phyloP scores from a whole-genome alignment of 1,140 invertebrate genomes.

The Metaphire vulgaris region DNA sequence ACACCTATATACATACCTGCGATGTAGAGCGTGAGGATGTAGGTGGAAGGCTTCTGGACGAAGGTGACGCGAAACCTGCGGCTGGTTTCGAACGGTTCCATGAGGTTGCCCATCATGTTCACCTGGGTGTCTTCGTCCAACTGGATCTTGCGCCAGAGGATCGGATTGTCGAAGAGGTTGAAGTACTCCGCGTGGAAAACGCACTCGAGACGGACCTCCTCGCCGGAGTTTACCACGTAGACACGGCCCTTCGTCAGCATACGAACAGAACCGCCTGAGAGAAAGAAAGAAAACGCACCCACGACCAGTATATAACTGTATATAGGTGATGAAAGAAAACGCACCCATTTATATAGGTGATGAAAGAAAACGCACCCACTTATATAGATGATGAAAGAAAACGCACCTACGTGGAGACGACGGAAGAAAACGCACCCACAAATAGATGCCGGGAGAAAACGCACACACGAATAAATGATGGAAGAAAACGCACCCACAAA shows the following conservation, averaged over 20 bases:
- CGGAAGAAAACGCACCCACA: too few relatives aligned
- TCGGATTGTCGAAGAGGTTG: conserved; percentile 19
- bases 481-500: too few relatives aligned
- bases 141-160: conserved; percentile 17
- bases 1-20: background rate
- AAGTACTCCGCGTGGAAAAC: conserved; percentile 6
- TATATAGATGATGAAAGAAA: too few relatives aligned
- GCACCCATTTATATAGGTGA: too few relatives aligned
- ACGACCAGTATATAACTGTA: too few relatives aligned
- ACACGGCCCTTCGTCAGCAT: conserved; percentile 24
- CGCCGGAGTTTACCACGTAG: conserved; percentile 26
- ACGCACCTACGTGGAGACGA: too few relatives aligned
- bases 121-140: conserved; percentile 10
- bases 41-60: background rate
- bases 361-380: too few relatives aligned
- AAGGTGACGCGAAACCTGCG: conserved; percentile 13
- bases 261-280: conserved; percentile 12
- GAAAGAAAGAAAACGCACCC: too few relatives aligned
- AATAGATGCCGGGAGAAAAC: too few relatives aligned
- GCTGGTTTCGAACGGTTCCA: conserved; percentile 16
- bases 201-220: background rate
- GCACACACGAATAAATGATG: too few relatives aligned
- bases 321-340: too few relatives aligned
- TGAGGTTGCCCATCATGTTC: conserved; percentile 16
- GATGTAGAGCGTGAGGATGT: background rate